Evolutionary conservation across 1,140 invertebrate species (phyloP), one percentile per base, ranked within the genome.

Genomic region (Diabrotica virgifera): DNA sequence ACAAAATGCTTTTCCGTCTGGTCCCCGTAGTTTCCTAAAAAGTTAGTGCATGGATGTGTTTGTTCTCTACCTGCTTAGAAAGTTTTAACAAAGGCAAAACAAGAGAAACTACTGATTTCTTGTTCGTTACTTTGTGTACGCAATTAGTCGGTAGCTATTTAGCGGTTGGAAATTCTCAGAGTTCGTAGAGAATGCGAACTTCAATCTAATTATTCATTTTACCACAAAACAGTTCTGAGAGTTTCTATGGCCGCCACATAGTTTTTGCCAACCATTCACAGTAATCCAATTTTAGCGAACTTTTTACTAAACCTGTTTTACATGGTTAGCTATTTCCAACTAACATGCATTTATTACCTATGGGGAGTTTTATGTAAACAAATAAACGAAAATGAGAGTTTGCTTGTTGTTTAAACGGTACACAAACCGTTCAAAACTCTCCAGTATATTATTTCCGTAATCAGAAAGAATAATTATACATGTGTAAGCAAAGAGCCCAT

Each of bases 151-250:
- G 40, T n/a, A 46, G 40, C 40, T 46, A 46, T 46, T 46, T 46
- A 46, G 40, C n/a, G 40, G 40, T 46, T 46, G n/a, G 40, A n/a
- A 46, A 46, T 46, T 46, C 40, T 46, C 40, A 46, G 40, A 46
- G 40, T 46, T 46, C n/a, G 40, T 6, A 46, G 40, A 46, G 40
- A 46, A 46, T 46, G 40, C 40, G 40, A 46, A 46, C 40, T 46
- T 46, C 40, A 46, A 46, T 46, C 40, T 46, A 46, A 46, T 46
- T 46, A 46, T 46, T 46, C 40, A 46, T 46, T 46, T 46, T n/a
- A 46, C 40, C 40, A n/a, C 40, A 46, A 46, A 46, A 46, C 40
- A 46, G 40, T 46, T 46, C 40, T n/a, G n/a, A 46, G 40, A 46
- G 40, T 46, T 46, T 46, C 40, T 46, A 46, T 46, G 40, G 40